phyloP scores from a whole-genome alignment of 2,888 invertebrate genomes.

The Phortica magna region DNA sequence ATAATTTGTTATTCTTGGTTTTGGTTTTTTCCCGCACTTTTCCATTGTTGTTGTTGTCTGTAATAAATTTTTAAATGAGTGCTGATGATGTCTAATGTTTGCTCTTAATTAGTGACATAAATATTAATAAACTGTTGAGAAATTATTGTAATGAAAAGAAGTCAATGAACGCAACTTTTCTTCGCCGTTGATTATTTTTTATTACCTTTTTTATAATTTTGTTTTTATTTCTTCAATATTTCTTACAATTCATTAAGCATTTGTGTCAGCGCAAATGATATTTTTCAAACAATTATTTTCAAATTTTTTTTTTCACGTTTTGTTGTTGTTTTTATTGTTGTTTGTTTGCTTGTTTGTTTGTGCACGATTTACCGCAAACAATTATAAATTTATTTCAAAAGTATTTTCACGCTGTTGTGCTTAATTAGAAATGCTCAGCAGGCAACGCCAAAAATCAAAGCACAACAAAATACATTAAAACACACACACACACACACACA shows the following conservation, averaged over 20 bases:
- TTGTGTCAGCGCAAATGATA: slow-evolving; percentile 17
- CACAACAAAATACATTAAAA: slow-evolving; percentile 6
- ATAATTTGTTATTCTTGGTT: slow-evolving; percentile 23
- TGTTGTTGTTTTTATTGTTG: neutral
- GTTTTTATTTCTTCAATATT: neutral
- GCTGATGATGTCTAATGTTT: neutral
- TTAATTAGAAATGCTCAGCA: slow-evolving; percentile 33
- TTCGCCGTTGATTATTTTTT: neutral
- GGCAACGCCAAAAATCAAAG: slow-evolving; percentile 14
- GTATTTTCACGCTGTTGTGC: slow-evolving; percentile 25
- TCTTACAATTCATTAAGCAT: neutral
- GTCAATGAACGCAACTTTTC: too few species aligned
- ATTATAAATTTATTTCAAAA: slow-evolving; percentile 21
- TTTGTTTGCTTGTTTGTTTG: neutral
- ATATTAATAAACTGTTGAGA: neutral
- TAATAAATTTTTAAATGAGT: slow-evolving; percentile 18
- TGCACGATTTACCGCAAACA: slow-evolving; percentile 14
- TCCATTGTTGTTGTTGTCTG: neutral
- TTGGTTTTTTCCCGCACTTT: neutral
- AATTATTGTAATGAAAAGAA: neutral
- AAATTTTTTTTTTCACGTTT: neutral
- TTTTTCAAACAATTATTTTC: neutral
- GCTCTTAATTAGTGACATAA: slow-evolving; percentile 3
- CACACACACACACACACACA: neutral
- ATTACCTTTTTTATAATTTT: neutral